Conservation (phyloP, 2,797 vertebrate species). For the Thripadectes ignobilis region DNA sequence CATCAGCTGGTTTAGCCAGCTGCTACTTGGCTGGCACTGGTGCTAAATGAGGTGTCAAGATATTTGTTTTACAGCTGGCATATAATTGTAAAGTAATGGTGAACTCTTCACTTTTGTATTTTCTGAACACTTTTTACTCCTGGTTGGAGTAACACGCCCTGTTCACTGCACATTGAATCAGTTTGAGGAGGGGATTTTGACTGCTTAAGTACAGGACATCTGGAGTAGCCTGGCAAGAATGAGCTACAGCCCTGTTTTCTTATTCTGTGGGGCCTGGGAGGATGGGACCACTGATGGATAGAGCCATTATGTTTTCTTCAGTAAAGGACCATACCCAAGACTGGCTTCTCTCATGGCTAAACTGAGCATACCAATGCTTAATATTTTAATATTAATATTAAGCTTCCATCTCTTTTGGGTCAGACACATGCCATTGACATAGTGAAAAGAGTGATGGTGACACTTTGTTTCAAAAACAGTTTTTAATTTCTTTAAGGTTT, state of each 20-base stretch:
- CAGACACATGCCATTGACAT: neutral
- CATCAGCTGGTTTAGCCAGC: neutral
- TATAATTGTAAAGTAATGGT: neutral
- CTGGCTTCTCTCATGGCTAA: neutral
- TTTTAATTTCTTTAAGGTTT: neutral
- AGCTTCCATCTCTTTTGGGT: neutral
- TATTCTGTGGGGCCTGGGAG: neutral
- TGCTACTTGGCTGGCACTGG: neutral
- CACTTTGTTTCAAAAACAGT: neutral
- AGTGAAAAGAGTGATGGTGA: neutral
- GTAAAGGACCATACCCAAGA: neutral
- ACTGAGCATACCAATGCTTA: neutral
- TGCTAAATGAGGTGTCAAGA: neutral
- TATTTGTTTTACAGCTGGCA: neutral
- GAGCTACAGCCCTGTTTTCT: neutral
- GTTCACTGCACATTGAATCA: neutral
- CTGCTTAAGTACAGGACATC: neutral
- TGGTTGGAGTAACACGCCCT: neutral
- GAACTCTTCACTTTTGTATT: neutral
- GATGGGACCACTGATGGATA: neutral
- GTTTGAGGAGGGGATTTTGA: neutral
- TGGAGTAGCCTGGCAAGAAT: neutral
- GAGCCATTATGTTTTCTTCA: neutral
- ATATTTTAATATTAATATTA: neutral
- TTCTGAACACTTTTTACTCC: neutral